Base-by-base conservation (phyloP, 2,797 vertebrate species). In the Falco cherrug region DNA sequence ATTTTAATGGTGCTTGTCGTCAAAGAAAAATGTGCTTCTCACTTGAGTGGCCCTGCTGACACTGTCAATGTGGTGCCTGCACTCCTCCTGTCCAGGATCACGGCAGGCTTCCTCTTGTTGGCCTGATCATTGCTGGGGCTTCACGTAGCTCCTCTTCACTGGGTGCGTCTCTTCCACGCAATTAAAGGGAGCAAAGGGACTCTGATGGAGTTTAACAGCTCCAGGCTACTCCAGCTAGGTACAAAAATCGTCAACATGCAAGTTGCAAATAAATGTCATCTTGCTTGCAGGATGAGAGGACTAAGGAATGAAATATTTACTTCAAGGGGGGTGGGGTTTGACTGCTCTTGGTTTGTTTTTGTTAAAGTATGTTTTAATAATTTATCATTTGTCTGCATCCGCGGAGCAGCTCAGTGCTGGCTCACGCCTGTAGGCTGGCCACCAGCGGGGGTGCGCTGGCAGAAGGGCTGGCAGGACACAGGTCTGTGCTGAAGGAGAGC, bases 1-100 rank as follows among this genome's bases (percentile, higher is more conserved):
- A 96, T 75, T 97, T 95, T 96, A 97, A 96, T 95, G 94, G 83
- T 84, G 74, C 48, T 95, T 94, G 92, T 96, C 91, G 11, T 69
- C 87, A 94, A 97, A 96, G 88, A 94, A 83, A 96, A 95, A 94
- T 87, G 63, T 64, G 60, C 70, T 94, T 95, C 86, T 96, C 73
- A 84, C 79, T 94, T 94, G 76, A 87, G 29, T 67, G 33, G 59
- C 74, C 81, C 74, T 85, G 63, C 92, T 93, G 90, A 93, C 87
- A 90, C 70, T 80, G 81, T 94, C 54, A 51, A 45, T 9, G 28
- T 51, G 57, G 22, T 4, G 11, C 37, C 74, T 82, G 25, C 29
- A 67, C 56, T 91, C 51, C 68, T 74, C 90, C n/a, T 82, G 28
- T 43, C 57, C 35, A 71, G 78, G 76, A 89, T 82, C 81, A 45